Base-by-base conservation (phyloP, 2,113 vertebrate species). In the Microtus montanus region DNA sequence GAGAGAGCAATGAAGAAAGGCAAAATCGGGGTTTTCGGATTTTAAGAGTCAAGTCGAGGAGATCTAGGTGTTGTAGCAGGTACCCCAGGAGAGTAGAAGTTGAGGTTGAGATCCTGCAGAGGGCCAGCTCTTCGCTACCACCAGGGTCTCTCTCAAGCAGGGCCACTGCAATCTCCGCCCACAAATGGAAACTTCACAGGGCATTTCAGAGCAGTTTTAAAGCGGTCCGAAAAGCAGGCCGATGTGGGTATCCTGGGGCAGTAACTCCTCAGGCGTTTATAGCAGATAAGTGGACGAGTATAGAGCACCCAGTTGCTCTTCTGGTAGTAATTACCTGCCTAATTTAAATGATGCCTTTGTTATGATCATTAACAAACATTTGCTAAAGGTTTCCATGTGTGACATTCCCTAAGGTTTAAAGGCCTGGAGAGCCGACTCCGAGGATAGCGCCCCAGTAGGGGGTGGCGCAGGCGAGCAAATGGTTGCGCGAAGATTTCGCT, bases 291-390 rank as follows among this genome's bases (percentile, higher is more conserved):
- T 24, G 95, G 97, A 92, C 15, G 93, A 83, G 93, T 77, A 24
- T 84, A 0, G 47, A 71, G 96, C 92, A 44, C 92, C 90, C 96
- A 41, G 94, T 84, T 83, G 95, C 68, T 97, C 97, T 98, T 97
- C 98, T 98, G 98, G 71, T 98, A 98, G 98, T 94, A 98, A 98
- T 98, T 98, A 98, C 98, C 98, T 98, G 97, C 97, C 96, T 98
- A 96, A 98, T 98, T 98, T 98, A 97, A 98, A 98, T 98, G 98
- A 98, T 98, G 98, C 93, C 95, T 98, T 98, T 98, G 98, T 98
- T 96, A 30, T 47, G 98, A 98, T 98, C 98, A 96, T 98, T 98
- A 98, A 97, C 97, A 95, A 98, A 98, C 66, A 28, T 95, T 97
- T 94, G 96, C 96, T 98, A 98, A 98, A 96, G 92, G 96, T 93